These are phyloP conservation scores for Netelia fuscicornis DNA, from an alignment of 2,888 invertebrate species.

Conservation along the genomic window DNA sequence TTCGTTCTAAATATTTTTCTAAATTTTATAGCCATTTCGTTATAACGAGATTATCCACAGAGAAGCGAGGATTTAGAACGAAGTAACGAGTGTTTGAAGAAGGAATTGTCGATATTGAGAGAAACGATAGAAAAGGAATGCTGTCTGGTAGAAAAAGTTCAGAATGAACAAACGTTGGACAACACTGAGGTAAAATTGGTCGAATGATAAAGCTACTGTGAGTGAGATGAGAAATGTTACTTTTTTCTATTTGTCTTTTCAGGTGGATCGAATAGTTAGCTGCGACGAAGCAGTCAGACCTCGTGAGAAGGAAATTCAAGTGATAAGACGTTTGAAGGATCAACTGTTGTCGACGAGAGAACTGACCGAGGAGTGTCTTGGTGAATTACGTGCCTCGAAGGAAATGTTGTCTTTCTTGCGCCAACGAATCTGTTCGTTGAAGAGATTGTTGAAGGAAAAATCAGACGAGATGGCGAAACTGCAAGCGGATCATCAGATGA, in stretches of 20 bases:
- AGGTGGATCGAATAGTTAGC: conserved; percentile 32
- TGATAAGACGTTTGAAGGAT: conserved; percentile 72
- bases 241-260: not conserved
- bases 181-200: conserved; percentile 36
- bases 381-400: conserved; percentile 73
- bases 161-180: conserved; percentile 4
- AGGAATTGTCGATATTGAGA: conserved; percentile 49
- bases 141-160: conserved; percentile 3
- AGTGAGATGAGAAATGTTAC: not conserved
- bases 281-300: conserved; percentile 20
- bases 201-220: not conserved
- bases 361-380: conserved; percentile 69
- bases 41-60: conserved; percentile 47
- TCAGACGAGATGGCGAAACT: conserved; percentile 76
- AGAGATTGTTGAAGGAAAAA: conserved; percentile 75
- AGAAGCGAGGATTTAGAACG: conserved; percentile 62
- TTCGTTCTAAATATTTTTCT: not conserved
- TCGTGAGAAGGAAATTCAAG: conserved; percentile 62
- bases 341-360: conserved; percentile 72
- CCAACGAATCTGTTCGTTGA: conserved; percentile 73
- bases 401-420: conserved; percentile 72
- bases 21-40: not conserved
- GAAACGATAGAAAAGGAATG: conserved; percentile 42
- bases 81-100: conserved; percentile 65
- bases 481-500: conserved; percentile 78